Conservation (phyloP, 2,797 vertebrate species). For the Perodicticus potto region DNA sequence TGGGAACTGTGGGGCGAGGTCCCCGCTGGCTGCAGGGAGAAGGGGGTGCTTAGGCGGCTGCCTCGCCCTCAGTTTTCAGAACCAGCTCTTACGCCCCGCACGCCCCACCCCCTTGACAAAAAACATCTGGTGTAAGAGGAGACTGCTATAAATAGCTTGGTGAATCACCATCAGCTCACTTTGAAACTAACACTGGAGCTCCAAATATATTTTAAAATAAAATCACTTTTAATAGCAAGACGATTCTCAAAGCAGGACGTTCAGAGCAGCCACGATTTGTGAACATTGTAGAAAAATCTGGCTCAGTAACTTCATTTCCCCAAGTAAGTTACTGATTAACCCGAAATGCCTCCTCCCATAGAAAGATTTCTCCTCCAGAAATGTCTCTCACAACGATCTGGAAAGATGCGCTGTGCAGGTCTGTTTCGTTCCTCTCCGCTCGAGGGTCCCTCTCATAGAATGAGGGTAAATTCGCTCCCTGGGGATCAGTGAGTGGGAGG, state of each 20-base stretch:
- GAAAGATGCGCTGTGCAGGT: neutral
- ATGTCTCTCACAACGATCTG: neutral
- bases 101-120: neutral
- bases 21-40: too few relatives aligned
- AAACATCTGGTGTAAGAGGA: neutral
- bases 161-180: constrained; percentile 37
- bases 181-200: constrained; percentile 60
- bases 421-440: neutral
- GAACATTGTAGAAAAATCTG: neutral
- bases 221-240: constrained; percentile 35
- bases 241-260: constrained; percentile 51
- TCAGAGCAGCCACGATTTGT: neutral
- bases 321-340: neutral
- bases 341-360: neutral
- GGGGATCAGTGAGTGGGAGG: neutral
- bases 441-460: neutral
- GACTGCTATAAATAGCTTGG: neutral
- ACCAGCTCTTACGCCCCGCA: neutral
- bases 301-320: constrained; percentile 26
- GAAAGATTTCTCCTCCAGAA: neutral
- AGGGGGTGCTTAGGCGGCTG: neutral
- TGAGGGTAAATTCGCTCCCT: neutral
- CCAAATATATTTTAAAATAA: constrained; percentile 65
- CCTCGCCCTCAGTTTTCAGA: neutral
- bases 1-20: too few relatives aligned